These are phyloP conservation scores for Pararge aegeria DNA, from an alignment of 1,140 invertebrate genomes.

Conservation along the genomic window DNA sequence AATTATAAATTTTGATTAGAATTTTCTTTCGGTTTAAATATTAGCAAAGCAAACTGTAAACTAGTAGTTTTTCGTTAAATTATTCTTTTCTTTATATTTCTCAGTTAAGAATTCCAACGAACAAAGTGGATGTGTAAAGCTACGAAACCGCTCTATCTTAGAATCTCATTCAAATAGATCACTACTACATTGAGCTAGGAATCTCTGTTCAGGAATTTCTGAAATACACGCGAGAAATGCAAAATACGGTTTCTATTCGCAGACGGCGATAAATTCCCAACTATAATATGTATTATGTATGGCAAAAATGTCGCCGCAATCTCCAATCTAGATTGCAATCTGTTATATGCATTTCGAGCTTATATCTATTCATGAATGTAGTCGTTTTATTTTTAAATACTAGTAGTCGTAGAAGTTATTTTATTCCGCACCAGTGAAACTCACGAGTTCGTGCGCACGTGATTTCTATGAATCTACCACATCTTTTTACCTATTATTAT, in stretches of 20 bases:
- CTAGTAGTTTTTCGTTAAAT: no score
- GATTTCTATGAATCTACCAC: no score
- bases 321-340: constrained; percentile 3
- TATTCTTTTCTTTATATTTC: no score
- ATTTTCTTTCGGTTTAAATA: no score
- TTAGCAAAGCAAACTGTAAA: no score
- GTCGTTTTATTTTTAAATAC: background rate
- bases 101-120: background rate
- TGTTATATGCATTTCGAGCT: constrained; percentile 1
- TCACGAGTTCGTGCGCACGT: no score
- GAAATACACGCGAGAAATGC: constrained; percentile 12
- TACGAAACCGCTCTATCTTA: background rate
- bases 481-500: no score
- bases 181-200: constrained; percentile 6
- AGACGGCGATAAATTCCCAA: constrained; percentile 9
- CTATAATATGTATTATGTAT: constrained; percentile 10
- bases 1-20: no score
- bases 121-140: background rate
- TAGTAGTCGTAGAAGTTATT: background rate
- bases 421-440: background rate
- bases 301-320: constrained; percentile 8
- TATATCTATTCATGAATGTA: constrained; percentile 6
- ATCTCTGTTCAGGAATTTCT: constrained; percentile 8
- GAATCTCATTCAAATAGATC: constrained; percentile 1
- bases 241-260: constrained; percentile 9